A percentile compares a stretch with the other conserved stretches of the same genome.
Evolutionary conservation across 2,888 invertebrate species (phyloP).

Genomic region (Oscheius sp.): DNA sequence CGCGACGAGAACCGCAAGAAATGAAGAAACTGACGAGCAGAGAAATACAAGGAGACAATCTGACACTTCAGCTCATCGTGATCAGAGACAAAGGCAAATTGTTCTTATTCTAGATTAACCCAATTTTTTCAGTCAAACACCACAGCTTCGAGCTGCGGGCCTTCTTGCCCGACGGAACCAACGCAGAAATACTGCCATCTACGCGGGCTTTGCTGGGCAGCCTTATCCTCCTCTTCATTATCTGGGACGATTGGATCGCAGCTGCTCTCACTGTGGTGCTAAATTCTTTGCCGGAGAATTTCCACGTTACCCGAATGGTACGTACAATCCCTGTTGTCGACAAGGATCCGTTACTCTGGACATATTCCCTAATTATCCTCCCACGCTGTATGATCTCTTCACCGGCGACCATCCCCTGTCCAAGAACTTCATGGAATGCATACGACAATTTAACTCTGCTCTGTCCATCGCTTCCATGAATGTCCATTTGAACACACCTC

Average conservation of each 20-base stretch:
- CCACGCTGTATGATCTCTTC: neutral
- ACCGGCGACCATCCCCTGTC: neutral
- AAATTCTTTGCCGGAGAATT: conserved; percentile 27
- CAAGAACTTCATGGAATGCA: conserved; percentile 6
- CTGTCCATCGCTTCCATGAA: conserved; percentile 42
- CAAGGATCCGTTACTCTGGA: neutral
- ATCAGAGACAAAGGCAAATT: neutral
- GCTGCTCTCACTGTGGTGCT: conserved; percentile 20
- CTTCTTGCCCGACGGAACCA: neutral
- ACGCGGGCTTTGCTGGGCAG: neutral
- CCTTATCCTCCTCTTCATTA: neutral
- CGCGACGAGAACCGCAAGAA: too few species aligned
- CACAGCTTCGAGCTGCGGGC: neutral
- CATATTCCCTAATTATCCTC: conserved; percentile 27
- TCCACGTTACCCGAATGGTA: neutral
- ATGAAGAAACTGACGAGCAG: too few species aligned
- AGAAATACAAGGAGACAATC: too few species aligned
- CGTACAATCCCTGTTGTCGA: conserved; percentile 17
- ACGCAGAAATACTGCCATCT: neutral
- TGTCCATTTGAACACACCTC: conserved; percentile 28
- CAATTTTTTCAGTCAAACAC: neutral
- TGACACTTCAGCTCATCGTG: too few species aligned
- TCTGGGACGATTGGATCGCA: neutral
- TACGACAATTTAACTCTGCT: conserved; percentile 39
- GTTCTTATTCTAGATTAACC: neutral